These are phyloP conservation scores for Phaethornis superciliosus DNA, from an alignment of 2,113 vertebrate genomes.

Conservation along the genomic window DNA sequence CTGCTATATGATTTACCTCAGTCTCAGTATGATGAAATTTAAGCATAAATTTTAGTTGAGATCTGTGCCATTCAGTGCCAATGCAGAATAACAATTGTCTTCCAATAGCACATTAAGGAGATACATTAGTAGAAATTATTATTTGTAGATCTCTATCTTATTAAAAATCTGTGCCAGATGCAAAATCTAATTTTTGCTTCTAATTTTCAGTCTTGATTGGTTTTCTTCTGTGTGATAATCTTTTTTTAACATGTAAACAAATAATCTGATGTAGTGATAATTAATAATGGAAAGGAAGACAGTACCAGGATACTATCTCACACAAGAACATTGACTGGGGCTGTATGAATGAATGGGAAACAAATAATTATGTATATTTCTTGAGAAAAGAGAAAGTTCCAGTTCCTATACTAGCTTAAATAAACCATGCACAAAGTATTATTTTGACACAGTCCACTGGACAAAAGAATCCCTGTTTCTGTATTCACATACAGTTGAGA, in stretches of 20 bases:
- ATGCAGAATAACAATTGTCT: not conserved
- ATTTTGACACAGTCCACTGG: not conserved
- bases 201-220: not conserved
- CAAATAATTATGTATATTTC: not conserved
- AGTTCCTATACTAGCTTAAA: not conserved
- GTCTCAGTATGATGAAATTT: not conserved
- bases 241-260: not conserved
- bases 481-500: not conserved
- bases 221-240: not conserved
- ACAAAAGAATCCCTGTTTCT: not conserved
- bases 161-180: not conserved
- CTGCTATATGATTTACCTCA: not conserved
- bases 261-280: not conserved
- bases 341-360: not conserved
- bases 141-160: not conserved
- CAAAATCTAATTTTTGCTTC: not conserved
- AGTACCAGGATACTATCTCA: not conserved
- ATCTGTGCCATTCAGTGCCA: not conserved
- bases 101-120: not conserved
- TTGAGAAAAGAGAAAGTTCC: not conserved
- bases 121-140: not conserved
- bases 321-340: accelerated
- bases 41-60: not conserved
- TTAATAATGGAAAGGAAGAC: not conserved
- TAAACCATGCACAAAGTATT: not conserved